Conservation (phyloP, 2,113 vertebrate species). For the Alaudala cheleensis region DNA sequence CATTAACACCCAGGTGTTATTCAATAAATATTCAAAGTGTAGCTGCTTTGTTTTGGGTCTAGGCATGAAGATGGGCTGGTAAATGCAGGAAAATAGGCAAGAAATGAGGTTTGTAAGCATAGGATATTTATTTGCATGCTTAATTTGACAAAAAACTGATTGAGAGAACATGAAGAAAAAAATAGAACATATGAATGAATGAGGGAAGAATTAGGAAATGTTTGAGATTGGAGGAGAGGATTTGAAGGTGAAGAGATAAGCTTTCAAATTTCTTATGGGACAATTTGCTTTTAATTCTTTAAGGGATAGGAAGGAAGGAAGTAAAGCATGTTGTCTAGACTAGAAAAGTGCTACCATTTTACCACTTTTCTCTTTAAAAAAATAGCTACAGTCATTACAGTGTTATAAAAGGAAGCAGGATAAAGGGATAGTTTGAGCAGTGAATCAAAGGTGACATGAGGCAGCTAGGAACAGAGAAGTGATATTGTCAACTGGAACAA, state of each 20-base stretch:
- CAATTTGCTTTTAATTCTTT: neutral
- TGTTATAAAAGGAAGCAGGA: neutral
- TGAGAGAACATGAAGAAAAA: neutral
- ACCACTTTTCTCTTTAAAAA: neutral
- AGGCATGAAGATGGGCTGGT: neutral
- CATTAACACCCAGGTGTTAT: neutral
- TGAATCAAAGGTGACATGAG: neutral
- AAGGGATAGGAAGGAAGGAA: neutral
- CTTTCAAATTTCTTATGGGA: neutral
- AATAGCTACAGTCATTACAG: neutral
- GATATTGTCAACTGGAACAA: neutral
- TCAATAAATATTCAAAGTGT: neutral
- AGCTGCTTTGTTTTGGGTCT: neutral
- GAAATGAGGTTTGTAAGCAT: neutral
- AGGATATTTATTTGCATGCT: neutral
- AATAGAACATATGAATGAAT: neutral
- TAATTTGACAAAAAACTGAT: neutral
- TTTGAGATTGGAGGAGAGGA: neutral
- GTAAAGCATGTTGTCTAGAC: neutral
- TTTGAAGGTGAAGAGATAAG: neutral
- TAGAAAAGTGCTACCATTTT: neutral
- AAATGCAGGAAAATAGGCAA: neutral
- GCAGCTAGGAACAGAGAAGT: neutral
- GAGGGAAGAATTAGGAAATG: neutral
- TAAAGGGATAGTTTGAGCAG: neutral